phyloP scores from a whole-genome alignment of 2,888 invertebrate genomes.

The Dyspetes luteomarginatus region DNA sequence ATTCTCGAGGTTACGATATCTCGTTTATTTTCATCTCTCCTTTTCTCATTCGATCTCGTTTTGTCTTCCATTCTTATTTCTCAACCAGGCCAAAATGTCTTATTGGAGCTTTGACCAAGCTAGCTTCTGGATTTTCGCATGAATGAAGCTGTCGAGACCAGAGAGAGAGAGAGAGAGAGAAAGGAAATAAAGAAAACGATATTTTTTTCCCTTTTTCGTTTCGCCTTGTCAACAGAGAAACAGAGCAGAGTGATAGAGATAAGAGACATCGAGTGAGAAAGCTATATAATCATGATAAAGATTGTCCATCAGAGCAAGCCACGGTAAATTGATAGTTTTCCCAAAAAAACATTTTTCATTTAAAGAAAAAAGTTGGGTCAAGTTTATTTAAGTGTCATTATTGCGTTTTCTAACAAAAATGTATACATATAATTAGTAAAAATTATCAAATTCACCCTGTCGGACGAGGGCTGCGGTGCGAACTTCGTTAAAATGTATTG shows the following conservation, averaged over 20 bases:
- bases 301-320: background rate
- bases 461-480: no score
- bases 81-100: background rate
- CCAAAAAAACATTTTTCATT: no score
- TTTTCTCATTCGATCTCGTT: slow-evolving; percentile 22
- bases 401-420: no score
- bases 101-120: background rate
- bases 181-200: background rate
- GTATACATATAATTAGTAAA: no score
- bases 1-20: background rate
- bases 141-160: background rate
- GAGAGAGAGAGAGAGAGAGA: background rate
- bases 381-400: no score
- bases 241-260: background rate
- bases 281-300: background rate
- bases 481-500: no score
- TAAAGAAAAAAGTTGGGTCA: no score
- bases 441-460: no score
- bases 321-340: background rate
- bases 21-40: slow-evolving; percentile 29
- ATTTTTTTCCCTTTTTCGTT: background rate
- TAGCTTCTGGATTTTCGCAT: background rate
- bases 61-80: background rate
- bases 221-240: background rate
- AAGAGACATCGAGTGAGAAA: background rate